Evolutionary conservation across 1,140 invertebrate genomes (phyloP).

Genomic region (Palaemon carinicauda): DNA sequence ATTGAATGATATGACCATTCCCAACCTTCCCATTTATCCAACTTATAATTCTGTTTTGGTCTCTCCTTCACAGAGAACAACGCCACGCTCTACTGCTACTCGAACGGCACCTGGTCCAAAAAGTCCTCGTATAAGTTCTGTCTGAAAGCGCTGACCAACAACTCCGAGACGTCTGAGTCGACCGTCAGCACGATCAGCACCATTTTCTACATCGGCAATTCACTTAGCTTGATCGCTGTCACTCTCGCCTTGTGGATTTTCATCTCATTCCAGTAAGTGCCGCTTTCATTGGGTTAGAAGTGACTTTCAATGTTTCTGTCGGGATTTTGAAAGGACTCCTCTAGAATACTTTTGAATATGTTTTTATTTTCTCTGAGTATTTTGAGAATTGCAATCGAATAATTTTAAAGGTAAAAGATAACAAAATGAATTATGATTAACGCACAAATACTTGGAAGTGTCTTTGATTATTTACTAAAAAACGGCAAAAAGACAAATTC

Average conservation of each 20-base stretch:
- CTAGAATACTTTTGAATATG: too few species aligned
- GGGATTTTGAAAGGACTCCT: too few species aligned
- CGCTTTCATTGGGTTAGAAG: not conserved
- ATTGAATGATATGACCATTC: conserved; percentile 61
- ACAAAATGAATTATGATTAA: too few species aligned
- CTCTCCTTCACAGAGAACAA: conserved; percentile 72
- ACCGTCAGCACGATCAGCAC: conserved; percentile 51
- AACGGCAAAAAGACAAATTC: too few species aligned
- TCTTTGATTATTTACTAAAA: too few species aligned
- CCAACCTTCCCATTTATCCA: too few species aligned
- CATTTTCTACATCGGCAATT: conserved; percentile 58
- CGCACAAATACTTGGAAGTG: too few species aligned
- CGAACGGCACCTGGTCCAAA: conserved; percentile 75
- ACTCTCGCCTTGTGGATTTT: conserved; percentile 54
- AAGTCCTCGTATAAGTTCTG: conserved; percentile 26
- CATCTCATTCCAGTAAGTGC: conserved; percentile 56
- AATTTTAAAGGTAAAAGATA: too few species aligned
- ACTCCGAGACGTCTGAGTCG: not conserved
- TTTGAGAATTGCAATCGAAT: too few species aligned
- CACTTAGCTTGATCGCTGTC: conserved; percentile 52
- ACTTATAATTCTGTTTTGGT: not conserved
- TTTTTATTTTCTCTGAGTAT: too few species aligned
- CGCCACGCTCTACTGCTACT: conserved; percentile 74
- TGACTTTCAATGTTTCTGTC: not conserved
- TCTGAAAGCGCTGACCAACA: conserved; percentile 29